phyloP scores from a whole-genome alignment of 2,797 vertebrate species.

The Periparus ater region DNA sequence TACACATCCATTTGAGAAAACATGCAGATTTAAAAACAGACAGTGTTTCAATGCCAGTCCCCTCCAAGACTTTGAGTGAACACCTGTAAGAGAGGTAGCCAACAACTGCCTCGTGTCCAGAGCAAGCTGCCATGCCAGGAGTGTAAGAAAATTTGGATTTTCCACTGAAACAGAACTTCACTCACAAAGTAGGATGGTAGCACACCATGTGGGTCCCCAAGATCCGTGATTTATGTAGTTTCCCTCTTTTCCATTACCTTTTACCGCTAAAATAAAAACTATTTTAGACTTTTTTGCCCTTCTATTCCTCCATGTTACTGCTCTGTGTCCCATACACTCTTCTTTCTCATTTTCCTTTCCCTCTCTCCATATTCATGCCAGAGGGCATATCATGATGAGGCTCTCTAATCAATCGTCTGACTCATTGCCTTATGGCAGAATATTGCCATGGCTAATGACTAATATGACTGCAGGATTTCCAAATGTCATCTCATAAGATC shows the following conservation, averaged over 20 bases:
- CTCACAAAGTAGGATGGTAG: background rate
- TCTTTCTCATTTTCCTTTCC: background rate
- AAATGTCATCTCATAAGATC: slow-evolving; percentile 46
- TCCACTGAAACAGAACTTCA: background rate
- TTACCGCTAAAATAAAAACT: background rate
- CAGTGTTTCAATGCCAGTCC: background rate
- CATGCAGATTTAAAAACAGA: background rate
- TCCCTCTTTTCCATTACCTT: background rate
- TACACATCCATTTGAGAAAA: background rate
- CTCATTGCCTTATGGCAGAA: slow-evolving; percentile 65
- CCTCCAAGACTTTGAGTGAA: background rate
- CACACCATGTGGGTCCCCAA: background rate
- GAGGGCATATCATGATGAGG: slow-evolving; percentile 46
- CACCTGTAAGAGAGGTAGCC: background rate
- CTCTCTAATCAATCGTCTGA: slow-evolving; percentile 60
- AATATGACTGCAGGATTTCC: slow-evolving; percentile 55
- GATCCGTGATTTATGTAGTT: background rate
- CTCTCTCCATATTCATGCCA: background rate
- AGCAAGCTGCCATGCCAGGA: background rate
- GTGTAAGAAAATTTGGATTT: background rate
- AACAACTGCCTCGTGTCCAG: background rate
- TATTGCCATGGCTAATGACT: slow-evolving; percentile 63
- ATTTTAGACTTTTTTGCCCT: background rate
- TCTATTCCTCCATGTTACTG: background rate
- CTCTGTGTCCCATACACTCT: background rate